Conservation (phyloP, 2,888 invertebrate species). For the Trissolcus japonicus region DNA sequence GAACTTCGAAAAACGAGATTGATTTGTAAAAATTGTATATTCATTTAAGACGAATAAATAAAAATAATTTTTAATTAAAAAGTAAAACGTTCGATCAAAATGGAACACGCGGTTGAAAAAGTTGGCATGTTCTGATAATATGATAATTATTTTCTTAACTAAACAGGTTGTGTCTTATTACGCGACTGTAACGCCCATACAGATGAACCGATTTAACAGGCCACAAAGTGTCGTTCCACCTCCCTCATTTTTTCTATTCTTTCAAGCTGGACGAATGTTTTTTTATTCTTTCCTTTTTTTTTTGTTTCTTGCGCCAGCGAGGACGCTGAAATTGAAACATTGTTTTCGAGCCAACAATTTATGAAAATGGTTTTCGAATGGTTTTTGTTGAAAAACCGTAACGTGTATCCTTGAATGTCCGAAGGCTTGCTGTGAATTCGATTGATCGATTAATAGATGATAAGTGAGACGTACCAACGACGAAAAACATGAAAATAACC, state of each 20-base stretch:
- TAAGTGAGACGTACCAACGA: slow-evolving; percentile 47
- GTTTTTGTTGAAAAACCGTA: slow-evolving; percentile 13
- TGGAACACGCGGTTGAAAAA: neutral
- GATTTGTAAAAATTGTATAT: too few relatives aligned
- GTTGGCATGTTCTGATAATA: slow-evolving; percentile 50
- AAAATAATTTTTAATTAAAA: neutral
- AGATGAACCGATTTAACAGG: neutral
- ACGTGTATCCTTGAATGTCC: slow-evolving; percentile 34
- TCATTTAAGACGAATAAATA: too few relatives aligned
- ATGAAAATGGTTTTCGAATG: slow-evolving; percentile 1
- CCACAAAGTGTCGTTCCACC: too few relatives aligned
- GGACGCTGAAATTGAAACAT: neutral
- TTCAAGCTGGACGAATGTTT: too few relatives aligned
- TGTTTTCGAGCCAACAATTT: slow-evolving; percentile 1
- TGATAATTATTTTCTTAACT: slow-evolving; percentile 56
- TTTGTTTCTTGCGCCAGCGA: too few relatives aligned
- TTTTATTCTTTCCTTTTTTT: too few relatives aligned
- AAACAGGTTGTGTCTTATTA: slow-evolving; percentile 44
- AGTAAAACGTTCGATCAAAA: neutral
- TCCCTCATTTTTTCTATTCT: too few relatives aligned
- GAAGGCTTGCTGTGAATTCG: slow-evolving; percentile 41
- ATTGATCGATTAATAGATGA: slow-evolving; percentile 54
- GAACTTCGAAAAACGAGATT: too few relatives aligned
- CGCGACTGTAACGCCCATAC: slow-evolving; percentile 45
- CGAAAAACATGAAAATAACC: slow-evolving; percentile 31